phyloP scores from a whole-genome alignment of 2,113 vertebrate species.

The Papio anubis region DNA sequence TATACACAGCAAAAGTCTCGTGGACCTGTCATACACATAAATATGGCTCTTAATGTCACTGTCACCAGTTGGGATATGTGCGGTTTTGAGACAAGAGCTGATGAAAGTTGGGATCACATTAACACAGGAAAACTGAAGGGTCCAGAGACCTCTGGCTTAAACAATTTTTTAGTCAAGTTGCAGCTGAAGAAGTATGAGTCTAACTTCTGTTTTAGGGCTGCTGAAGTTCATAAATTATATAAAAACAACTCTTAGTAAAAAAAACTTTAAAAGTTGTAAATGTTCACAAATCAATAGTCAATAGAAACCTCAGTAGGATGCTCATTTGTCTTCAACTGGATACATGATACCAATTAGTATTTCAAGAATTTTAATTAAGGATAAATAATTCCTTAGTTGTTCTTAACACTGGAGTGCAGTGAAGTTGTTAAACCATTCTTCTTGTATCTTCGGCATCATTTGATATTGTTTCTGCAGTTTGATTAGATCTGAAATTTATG shows the following conservation, averaged over 20 bases:
- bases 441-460: neutral
- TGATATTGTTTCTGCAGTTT: neutral
- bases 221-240: neutral
- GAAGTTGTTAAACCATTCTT: neutral
- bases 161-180: neutral
- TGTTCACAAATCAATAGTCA: neutral
- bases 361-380: neutral
- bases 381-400: neutral
- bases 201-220: neutral
- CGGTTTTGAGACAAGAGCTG: neutral
- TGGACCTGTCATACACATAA: neutral
- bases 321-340: neutral
- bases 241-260: neutral
- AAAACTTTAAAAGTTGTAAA: neutral
- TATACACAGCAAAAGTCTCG: fast-evolving
- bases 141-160: no score
- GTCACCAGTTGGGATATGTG: no score
- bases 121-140: neutral
- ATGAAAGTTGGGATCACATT: neutral
- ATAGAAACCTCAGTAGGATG: neutral
- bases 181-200: neutral
- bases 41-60: neutral
- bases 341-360: neutral
- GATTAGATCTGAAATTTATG: neutral
- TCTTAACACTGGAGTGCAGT: neutral